Evolutionary conservation across 2,797 vertebrate genomes (phyloP).

Genomic region (Falco peregrinus): DNA sequence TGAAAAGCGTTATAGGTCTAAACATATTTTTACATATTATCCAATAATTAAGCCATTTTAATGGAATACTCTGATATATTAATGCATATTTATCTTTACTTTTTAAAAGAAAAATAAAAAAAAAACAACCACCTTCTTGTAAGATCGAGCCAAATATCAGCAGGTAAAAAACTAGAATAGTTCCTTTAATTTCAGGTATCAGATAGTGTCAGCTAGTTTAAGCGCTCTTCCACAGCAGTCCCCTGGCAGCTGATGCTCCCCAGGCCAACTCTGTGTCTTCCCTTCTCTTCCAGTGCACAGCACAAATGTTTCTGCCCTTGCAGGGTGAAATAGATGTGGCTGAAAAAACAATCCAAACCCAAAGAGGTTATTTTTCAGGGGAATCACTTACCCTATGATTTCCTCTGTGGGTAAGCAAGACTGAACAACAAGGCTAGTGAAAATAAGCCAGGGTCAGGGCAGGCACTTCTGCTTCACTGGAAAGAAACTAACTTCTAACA

Average conservation of each 20-base stretch:
- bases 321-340: neutral
- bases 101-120: neutral
- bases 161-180: neutral
- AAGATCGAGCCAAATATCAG: neutral
- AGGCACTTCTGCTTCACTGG: neutral
- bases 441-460: neutral
- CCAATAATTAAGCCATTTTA: neutral
- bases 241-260: neutral
- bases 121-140: neutral
- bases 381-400: neutral
- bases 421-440: neutral
- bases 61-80: neutral
- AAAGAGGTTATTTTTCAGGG: neutral
- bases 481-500: neutral
- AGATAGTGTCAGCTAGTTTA: neutral
- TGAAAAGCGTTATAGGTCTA: neutral
- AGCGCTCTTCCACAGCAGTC: neutral
- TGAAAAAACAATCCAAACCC: neutral
- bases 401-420: neutral
- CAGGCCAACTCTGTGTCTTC: neutral
- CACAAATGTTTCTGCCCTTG: neutral
- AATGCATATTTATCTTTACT: neutral
- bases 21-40: neutral
- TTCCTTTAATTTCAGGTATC: neutral
- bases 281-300: neutral